A percentile compares a stretch with the other conserved stretches of the same genome.
Conservation (phyloP, 2,797 vertebrate genomes). For the Phataginus tetradactyla region DNA sequence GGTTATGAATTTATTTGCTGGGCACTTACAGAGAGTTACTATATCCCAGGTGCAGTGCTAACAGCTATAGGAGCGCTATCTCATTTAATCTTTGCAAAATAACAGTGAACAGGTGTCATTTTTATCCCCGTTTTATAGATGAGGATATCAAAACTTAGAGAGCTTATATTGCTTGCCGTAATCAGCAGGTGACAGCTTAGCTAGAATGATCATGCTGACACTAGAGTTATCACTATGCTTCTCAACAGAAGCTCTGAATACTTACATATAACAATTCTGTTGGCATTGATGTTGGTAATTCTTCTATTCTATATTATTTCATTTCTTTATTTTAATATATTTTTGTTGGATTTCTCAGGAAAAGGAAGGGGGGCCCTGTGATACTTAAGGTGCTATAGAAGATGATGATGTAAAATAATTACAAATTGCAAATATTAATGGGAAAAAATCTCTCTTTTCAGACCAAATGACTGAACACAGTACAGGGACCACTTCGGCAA, state of each 20-base stretch:
- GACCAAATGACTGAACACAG: neutral
- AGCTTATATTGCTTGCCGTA: neutral
- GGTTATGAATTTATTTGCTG: neutral
- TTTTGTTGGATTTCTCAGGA: conserved; percentile 1
- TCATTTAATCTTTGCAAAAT: neutral
- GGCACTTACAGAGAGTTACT: neutral
- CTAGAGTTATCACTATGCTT: neutral
- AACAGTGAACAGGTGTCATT: neutral
- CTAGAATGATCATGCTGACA: neutral
- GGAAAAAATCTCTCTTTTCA: neutral
- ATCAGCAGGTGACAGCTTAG: neutral
- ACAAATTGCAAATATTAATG: neutral
- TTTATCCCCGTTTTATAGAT: neutral
- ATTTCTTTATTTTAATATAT: neutral
- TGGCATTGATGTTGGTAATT: neutral
- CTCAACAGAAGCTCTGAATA: neutral
- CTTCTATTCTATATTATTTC: neutral
- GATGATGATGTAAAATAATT: neutral
- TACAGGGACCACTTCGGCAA: neutral
- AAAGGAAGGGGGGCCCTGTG: neutral
- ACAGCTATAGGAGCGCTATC: neutral
- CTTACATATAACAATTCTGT: neutral
- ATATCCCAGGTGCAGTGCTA: neutral
- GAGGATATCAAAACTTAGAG: neutral
- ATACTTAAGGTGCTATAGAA: neutral